Evolutionary conservation across 2,888 invertebrate genomes (phyloP), one percentile per base, ranked within the genome.

Genomic region (Gnatocerus cornutus): DNA sequence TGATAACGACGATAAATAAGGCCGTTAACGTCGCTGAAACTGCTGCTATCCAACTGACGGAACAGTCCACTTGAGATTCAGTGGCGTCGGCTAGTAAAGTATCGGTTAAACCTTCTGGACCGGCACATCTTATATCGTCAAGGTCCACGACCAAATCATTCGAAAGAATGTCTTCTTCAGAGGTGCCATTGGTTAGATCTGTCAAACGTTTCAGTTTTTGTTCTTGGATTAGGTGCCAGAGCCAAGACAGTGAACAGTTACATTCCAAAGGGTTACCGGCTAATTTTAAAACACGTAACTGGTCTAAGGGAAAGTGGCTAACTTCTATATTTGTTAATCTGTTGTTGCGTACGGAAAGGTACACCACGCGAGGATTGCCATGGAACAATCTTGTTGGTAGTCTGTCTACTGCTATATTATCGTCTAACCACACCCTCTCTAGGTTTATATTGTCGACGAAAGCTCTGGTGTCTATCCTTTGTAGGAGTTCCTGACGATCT

Each of bases 181-280:
- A 10, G 3, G 61, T 62, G 6, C 10, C 41, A 29, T 56, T 65
- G 6, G 33, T 41, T 7, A 27, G 6, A 5, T 63, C 52, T 7
- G 27, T 16, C 29, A 13, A 30, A 27, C 39, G 46, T 66, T 74
- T 76, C 30, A 68, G 73, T 68, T 79, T 79, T 73, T 84, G 83
- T 43, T 81, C 78, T 61, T 85, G 84, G 41, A 87, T 88, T 48
- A 95, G 87, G 80, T 91, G 91, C 93, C 94, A 94, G 45, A 96
- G 86, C 96, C 96, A 96, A 71, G 93, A 87, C 69, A 96, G 85
- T 56, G 95, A 94, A 82, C 96, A 96, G 84, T 96, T 96, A 85
- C 96, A 96, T 69, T 90, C 88, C 72, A 96, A 87, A 0, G 95
- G 95, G 86, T 96, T 95, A 29, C 94, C 93, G 30, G 93, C 92